Base-by-base conservation (phyloP, 2,797 vertebrate species). In the Etheostoma perlongum region DNA sequence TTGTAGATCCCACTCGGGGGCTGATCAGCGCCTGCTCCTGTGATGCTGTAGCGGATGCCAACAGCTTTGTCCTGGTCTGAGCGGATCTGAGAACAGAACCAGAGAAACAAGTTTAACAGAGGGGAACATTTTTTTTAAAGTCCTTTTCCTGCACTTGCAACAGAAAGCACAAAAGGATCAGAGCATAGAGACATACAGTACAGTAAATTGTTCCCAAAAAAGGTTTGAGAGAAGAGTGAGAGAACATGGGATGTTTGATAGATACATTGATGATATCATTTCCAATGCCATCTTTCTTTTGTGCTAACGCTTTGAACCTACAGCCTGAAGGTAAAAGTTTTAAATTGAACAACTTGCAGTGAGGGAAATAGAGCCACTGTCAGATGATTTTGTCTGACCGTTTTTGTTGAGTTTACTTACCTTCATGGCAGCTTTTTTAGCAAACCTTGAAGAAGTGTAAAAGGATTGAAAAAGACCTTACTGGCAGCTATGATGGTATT, bases 21-120 rank as follows among this genome's bases (percentile, higher is more conserved):
- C 93, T 99, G 98, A 94, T 99, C 98, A 0, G 98, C 98, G 0
- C 98, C 98, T 7, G 97, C 97, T 9, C 98, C 98, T 0, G 98
- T 99, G 94, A 99, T 96, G 94, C 98, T 99, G 95, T 99, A 99
- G 9, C 98, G 96, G 88, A 99, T 98, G 67, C 97, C 97, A 49
- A 96, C 97, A 74, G 98, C 97, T n/a, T 96, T 97, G 93, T 99
- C 98, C 80, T 99, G 98, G 91, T 99, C 98, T 0, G 98, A 99
- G 33, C 98, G 97, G 89, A 99, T 99, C 98, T 99, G 95, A 42
- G 68, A 73, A 73, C 15, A 81, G 47, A 86, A 65, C 0, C 44
- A 83, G 59, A 89, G 25, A 85, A 66, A 89, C 30, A 36, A 71
- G 30, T 60, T 89, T 36, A 83, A 49, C 46, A 60, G 25, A 48